A percentile compares a stretch with the other conserved stretches of the same genome.
phyloP scores from a whole-genome alignment of 1,140 invertebrate genomes.

The Solenopsis invicta region DNA sequence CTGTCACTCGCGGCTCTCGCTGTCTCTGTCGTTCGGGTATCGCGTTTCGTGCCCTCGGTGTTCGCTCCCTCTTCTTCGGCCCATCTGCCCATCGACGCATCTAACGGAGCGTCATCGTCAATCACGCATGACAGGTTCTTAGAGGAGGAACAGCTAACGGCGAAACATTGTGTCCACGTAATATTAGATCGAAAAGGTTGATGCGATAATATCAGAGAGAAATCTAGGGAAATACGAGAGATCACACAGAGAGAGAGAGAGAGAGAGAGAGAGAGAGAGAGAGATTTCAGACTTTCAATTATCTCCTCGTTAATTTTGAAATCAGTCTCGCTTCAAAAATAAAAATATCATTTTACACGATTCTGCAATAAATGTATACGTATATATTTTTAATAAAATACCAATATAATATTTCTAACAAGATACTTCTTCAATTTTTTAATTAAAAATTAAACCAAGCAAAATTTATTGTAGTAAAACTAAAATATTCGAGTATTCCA shows the following conservation, averaged over 20 bases:
- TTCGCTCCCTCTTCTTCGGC: not conserved
- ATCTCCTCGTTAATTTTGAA: not conserved
- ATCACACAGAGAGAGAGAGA: too few relatives aligned
- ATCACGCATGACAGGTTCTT: constrained; percentile 11
- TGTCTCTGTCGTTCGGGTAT: not conserved
- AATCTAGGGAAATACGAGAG: not conserved
- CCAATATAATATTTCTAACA: not conserved
- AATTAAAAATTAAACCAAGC: not conserved
- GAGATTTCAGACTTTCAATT: not conserved
- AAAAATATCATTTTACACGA: not conserved
- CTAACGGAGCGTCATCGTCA: constrained; percentile 28
- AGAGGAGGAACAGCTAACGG: not conserved
- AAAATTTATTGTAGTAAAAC: not conserved
- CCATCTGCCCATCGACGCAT: not conserved
- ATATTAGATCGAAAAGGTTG: not conserved
- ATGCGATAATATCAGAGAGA: not conserved
- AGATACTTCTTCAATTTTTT: not conserved
- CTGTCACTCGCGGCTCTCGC: constrained; percentile 13
- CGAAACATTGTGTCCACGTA: not conserved
- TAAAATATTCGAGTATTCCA: not conserved
- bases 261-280: too few relatives aligned
- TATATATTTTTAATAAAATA: not conserved
- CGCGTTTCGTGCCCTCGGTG: constrained; percentile 13
- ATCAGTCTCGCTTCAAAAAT: not conserved
- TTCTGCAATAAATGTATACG: not conserved